Base-by-base conservation (phyloP, 2,888 invertebrate species). In the Lasioglossum oenotherae region DNA sequence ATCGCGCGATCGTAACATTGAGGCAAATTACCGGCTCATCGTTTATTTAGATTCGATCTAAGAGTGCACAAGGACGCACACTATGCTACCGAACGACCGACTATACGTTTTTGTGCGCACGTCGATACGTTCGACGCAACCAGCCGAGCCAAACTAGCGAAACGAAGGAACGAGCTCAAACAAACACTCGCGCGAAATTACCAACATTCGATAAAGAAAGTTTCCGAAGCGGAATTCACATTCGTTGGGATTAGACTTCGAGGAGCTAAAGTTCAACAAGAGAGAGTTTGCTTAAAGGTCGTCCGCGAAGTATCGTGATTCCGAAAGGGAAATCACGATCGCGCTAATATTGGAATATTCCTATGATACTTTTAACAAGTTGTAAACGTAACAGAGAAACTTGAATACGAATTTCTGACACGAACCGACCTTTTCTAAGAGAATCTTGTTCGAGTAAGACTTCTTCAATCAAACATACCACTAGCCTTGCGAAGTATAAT, bases 31-130 rank as follows among this genome's bases (percentile, higher is more conserved):
- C 19, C 64, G 19, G 12, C 53, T 16, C 64, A 80, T 86, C 12
- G 19, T 84, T 86, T 84, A 84, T 86, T 86, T 71, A 80, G 69
- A 53, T 73, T 74, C 79, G 75, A 80, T 79, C 73, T 19, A 64
- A 31, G 64, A 64, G 57, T 71, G n/a, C 53, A 64, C 85, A 78
- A 84, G 72, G 74, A 57, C 72, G 74, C 19, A 27, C 64, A 10
- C 19, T 67, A 31, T 23, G n/a, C 60, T 31, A 71, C n/a, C 23
- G 14, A 14, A 10, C 4, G 27, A 49, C 53, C 19, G 46, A 64
- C 72, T 81, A 74, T 74, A 80, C 53, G 14, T 31, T 53, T 38
- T 14, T 27, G 60, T 27, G n/a, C 27, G 60, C n/a, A 8, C 60
- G 60, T 60, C 60, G 60, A 60, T 60, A 60, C 60, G 60, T 60